A percentile compares a stretch with the other conserved stretches of the same genome.
phyloP scores from a whole-genome alignment of 2,888 invertebrate genomes.

The Leucophenga maculata region DNA sequence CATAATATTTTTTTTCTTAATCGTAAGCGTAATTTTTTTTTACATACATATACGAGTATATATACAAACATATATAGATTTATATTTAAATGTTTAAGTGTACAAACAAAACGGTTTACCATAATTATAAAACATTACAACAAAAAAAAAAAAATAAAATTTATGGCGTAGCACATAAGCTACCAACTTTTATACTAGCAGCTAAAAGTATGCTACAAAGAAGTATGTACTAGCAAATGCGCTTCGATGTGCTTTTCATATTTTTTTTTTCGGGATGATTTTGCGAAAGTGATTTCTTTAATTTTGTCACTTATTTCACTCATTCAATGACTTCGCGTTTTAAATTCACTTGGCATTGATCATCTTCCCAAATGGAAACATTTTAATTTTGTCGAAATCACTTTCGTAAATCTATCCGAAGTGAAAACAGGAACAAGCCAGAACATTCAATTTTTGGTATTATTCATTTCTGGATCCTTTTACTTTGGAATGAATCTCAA shows the following conservation, averaged over 20 bases:
- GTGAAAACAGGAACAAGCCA: not conserved
- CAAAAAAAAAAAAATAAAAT: not conserved
- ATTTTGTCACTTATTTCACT: too few relatives aligned
- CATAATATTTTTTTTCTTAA: not conserved
- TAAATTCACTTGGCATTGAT: too few relatives aligned
- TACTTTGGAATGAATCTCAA: slow-evolving; percentile 53
- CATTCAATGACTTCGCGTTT: too few relatives aligned
- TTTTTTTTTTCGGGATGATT: too few relatives aligned
- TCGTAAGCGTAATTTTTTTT: slow-evolving; percentile 6
- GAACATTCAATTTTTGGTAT: slow-evolving; percentile 12
- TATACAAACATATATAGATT: slow-evolving; percentile 17
- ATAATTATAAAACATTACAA: not conserved
- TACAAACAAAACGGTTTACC: not conserved
- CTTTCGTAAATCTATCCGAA: too few relatives aligned
- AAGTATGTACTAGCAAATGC: not conserved
- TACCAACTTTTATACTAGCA: not conserved
- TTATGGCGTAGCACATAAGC: too few relatives aligned
- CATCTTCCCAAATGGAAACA: too few relatives aligned
- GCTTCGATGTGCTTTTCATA: too few relatives aligned
- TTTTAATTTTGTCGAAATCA: too few relatives aligned
- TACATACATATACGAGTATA: slow-evolving; percentile 24
- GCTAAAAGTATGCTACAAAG: slow-evolving; percentile 6
- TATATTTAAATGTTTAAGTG: slow-evolving; percentile 17
- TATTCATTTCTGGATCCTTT: not conserved
- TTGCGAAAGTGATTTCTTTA: too few relatives aligned